Base-by-base conservation (phyloP, 2,888 invertebrate genomes). In the Volucella bombylans region DNA sequence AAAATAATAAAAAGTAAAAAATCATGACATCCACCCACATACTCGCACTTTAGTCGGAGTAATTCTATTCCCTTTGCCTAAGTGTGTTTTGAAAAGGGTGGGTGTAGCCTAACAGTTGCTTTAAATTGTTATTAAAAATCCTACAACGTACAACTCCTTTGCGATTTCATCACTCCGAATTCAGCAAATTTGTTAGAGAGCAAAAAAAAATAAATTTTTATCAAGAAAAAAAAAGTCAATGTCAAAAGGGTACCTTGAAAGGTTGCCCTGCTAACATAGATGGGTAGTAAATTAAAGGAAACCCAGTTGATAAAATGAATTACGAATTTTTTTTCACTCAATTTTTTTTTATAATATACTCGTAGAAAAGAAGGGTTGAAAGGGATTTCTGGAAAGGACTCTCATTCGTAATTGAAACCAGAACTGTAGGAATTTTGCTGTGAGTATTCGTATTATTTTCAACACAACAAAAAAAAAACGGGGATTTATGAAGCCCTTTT, bases 111-210 rank as follows among this genome's bases (percentile, higher is more conserved):
- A 52, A 65, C 64, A 59, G 47, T 71, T 67, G 59, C 69, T 67
- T 65, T 67, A 79, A 83, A 83, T 79, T 79, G 69, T 71, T 80
- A 78, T 83, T 83, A 76, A 79, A 55, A 83, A 59, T 83, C 74
- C 15, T 31, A 65, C 18, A 80, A 79, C 83, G 79, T 83, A 69
- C 57, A 65, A 67, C 55, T 71, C 23, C 49, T 55, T 80, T 74
- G 79, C 57, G 65, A 71, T 83, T 74, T 67, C 54, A 83, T 83
- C 74, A 71, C 71, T 76, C 67, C 14, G 41, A 52, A 74, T 83
- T 31, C 6, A 31, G 31, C 31, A 31, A 31, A 31, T 31, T 79
- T 69, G 67, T 61, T 76, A 55, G 50, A 49, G 39, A 54, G 6
- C 1, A 31, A 31, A 39, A 59, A 64, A 69, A 54, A 50, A n/a